phyloP scores from a whole-genome alignment of 2,888 invertebrate species.

The Nezara viridula region DNA sequence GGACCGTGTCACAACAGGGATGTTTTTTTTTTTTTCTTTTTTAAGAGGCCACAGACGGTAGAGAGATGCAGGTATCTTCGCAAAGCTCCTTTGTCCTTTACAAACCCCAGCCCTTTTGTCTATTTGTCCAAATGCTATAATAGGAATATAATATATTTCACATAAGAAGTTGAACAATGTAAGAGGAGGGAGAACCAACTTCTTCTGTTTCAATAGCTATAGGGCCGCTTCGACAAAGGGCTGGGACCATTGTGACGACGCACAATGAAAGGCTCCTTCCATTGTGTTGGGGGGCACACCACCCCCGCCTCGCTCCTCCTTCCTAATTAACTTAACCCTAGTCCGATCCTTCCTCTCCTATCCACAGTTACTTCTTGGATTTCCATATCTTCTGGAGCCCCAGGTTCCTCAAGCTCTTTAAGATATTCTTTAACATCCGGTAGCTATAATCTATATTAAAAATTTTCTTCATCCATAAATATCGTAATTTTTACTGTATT shows the following conservation, averaged over 20 bases:
- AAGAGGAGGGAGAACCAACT: conserved; percentile 61
- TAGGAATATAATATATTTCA: conserved; percentile 61
- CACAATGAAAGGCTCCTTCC: conserved; percentile 45
- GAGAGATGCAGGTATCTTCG: conserved; percentile 55
- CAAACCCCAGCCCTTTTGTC: conserved; percentile 58
- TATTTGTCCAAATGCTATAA: conserved; percentile 61
- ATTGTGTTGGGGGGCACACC: conserved; percentile 30
- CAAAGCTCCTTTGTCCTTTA: conserved; percentile 52
- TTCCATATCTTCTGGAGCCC: neutral
- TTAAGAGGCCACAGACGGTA: conserved; percentile 22
- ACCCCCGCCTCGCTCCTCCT: conserved; percentile 51
- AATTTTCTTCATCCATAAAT: no score
- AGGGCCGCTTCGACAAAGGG: conserved; percentile 42
- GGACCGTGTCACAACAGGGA: conserved; percentile 51
- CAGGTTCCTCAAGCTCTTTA: neutral
- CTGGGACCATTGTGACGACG: conserved; percentile 24
- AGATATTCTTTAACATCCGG: no score
- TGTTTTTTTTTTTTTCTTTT: conserved; percentile 45
- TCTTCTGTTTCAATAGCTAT: conserved; percentile 63
- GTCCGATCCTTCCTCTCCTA: conserved; percentile 33
- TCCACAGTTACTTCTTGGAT: conserved; percentile 17
- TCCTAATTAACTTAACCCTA: conserved; percentile 53
- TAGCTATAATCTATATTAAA: no score
- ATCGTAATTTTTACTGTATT: no score
- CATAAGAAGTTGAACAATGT: conserved; percentile 64